phyloP scores from a whole-genome alignment of 1,140 invertebrate species.

The Cotesia glomerata region DNA sequence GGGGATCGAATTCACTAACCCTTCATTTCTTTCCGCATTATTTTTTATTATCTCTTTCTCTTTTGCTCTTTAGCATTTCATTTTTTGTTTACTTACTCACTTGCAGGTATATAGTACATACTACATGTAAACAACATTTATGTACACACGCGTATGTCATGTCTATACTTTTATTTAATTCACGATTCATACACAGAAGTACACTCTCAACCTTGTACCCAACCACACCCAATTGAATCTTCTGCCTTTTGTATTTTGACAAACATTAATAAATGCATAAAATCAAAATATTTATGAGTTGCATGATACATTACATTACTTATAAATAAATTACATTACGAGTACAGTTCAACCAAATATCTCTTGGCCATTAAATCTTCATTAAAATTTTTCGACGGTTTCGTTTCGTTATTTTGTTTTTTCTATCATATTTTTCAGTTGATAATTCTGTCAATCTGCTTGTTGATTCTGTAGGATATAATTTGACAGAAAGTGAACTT shows the following conservation, averaged over 20 bases:
- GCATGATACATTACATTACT: not conserved
- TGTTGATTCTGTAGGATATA: constrained; percentile 4
- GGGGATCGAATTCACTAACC: constrained; percentile 33
- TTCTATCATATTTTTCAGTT: not conserved
- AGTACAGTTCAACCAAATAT: too few species aligned
- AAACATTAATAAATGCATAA: not conserved
- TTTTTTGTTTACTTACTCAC: not conserved
- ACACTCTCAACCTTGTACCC: constrained; percentile 8
- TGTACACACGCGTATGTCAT: not conserved
- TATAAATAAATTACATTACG: too few species aligned
- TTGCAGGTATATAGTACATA: not conserved
- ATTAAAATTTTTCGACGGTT: not conserved
- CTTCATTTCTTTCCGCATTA: constrained; percentile 24
- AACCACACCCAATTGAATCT: constrained; percentile 13
- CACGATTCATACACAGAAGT: too few species aligned
- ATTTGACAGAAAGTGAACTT: constrained; percentile 21
- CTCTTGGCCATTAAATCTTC: too few species aligned
- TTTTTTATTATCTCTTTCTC: constrained; percentile 20
- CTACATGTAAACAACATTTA: not conserved
- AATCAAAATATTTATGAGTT: constrained; percentile 18
- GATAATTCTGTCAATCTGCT: constrained; percentile 9
- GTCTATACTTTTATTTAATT: not conserved
- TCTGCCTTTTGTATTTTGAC: constrained; percentile 12
- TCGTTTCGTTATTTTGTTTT: not conserved
- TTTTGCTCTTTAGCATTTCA: not conserved